Conservation (phyloP, 2,888 invertebrate species). For the Stenotaenia linearis region DNA sequence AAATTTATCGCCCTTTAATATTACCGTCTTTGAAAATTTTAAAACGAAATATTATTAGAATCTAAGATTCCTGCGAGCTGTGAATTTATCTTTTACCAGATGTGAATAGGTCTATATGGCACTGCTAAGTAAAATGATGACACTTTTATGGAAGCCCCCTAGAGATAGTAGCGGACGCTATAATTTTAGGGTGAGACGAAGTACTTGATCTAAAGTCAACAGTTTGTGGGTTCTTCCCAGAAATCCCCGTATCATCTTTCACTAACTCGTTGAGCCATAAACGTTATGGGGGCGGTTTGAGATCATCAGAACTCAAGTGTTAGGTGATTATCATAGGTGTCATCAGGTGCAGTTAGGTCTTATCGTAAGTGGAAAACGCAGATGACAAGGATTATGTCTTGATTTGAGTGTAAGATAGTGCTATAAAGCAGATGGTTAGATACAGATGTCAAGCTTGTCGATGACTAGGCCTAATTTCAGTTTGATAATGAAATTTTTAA, state of each 20-base stretch:
- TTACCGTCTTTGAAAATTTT: neutral
- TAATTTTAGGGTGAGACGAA: neutral
- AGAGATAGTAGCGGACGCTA: conserved; percentile 17
- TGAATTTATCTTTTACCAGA: neutral
- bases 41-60: neutral
- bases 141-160: conserved; percentile 21
- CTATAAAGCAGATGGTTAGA: neutral
- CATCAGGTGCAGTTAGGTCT: neutral
- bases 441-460: neutral
- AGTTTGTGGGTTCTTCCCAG: neutral
- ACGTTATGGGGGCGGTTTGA: neutral
- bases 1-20: neutral
- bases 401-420: neutral
- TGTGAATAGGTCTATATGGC: neutral
- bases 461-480: neutral
- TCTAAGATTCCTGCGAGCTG: neutral
- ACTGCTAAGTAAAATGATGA: neutral
- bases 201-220: conserved; percentile 4
- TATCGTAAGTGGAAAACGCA: conserved; percentile 8
- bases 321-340: conserved; percentile 10
- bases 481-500: conserved; percentile 26
- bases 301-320: neutral
- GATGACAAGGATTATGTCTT: conserved; percentile 14
- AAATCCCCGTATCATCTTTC: neutral
- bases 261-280: neutral